These are phyloP conservation scores for Eriosoma lanigerum DNA, from an alignment of 1,140 invertebrate species.

Conservation along the genomic window DNA sequence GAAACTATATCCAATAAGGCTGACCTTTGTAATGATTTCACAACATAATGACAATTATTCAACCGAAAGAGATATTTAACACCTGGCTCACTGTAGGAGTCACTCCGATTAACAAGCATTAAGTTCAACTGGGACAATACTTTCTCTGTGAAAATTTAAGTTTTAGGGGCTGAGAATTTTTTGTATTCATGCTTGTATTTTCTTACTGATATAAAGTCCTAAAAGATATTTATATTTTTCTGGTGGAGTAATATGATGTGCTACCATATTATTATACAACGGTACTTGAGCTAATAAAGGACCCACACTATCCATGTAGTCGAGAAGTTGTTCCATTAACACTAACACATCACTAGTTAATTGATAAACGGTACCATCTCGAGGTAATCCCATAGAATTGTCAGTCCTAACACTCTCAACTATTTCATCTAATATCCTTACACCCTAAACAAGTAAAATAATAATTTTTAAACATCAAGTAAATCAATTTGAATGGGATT, in stretches of 20 bases:
- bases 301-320: slow-evolving; percentile 76
- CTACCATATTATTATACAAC: slow-evolving; percentile 61
- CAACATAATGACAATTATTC: slow-evolving; percentile 91
- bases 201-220: slow-evolving; percentile 75
- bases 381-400: slow-evolving; percentile 78
- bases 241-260: slow-evolving; percentile 60
- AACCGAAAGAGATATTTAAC: slow-evolving; percentile 83
- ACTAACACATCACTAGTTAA: slow-evolving; percentile 89
- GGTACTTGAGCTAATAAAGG: slow-evolving; percentile 66
- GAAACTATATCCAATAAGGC: slow-evolving; percentile 78
- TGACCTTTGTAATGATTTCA: slow-evolving; percentile 83
- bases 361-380: slow-evolving; percentile 95
- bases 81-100: slow-evolving; percentile 76
- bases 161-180: not conserved
- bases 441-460: slow-evolving; percentile 64
- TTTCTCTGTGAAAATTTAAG: slow-evolving; percentile 67
- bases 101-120: slow-evolving; percentile 81
- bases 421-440: slow-evolving; percentile 89
- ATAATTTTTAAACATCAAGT: not conserved
- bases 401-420: slow-evolving; percentile 86
- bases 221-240: slow-evolving; percentile 61
- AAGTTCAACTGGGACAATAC: slow-evolving; percentile 82
- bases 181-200: not conserved
- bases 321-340: slow-evolving; percentile 80
- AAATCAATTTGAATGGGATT: not conserved